These are phyloP conservation scores for Acheta domesticus DNA, from an alignment of 2,888 invertebrate species.

Conservation along the genomic window DNA sequence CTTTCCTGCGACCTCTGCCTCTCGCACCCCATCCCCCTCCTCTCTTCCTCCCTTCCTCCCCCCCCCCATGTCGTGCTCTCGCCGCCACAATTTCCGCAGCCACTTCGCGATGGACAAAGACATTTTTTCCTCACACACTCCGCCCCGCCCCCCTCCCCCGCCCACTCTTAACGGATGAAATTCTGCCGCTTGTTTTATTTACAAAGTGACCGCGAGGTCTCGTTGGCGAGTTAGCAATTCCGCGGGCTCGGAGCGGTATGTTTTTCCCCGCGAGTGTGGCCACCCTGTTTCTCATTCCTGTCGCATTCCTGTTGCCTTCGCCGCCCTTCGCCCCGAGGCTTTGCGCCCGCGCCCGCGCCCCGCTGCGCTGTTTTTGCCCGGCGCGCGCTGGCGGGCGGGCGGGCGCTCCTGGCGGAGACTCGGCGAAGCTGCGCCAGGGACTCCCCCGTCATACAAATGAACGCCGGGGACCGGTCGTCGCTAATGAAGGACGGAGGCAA, in stretches of 20 bases:
- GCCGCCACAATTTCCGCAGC: too few species aligned
- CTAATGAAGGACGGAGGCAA: background rate
- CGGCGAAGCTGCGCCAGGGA: background rate
- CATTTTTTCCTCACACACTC: too few species aligned
- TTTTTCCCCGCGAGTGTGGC: background rate
- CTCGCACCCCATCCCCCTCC: too few species aligned
- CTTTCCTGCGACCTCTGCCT: too few species aligned
- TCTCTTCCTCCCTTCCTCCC: too few species aligned
- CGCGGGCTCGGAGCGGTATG: background rate
- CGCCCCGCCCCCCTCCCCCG: too few species aligned
- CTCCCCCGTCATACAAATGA: conserved; percentile 4
- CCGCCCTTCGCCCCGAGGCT: background rate
- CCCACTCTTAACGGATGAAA: background rate
- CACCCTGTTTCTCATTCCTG: background rate
- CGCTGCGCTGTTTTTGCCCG: background rate
- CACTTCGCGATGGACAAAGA: too few species aligned
- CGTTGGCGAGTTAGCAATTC: conserved; percentile 10
- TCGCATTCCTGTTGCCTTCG: background rate
- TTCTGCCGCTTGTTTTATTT: background rate
- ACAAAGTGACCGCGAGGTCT: background rate
- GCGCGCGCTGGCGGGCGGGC: background rate
- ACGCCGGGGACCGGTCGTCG: background rate
- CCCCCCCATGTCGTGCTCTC: too few species aligned
- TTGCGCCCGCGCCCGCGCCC: background rate
- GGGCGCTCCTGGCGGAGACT: background rate